Evolutionary conservation across 2,797 vertebrate genomes (phyloP).

Genomic region (Poeciliopsis presidionis): DNA sequence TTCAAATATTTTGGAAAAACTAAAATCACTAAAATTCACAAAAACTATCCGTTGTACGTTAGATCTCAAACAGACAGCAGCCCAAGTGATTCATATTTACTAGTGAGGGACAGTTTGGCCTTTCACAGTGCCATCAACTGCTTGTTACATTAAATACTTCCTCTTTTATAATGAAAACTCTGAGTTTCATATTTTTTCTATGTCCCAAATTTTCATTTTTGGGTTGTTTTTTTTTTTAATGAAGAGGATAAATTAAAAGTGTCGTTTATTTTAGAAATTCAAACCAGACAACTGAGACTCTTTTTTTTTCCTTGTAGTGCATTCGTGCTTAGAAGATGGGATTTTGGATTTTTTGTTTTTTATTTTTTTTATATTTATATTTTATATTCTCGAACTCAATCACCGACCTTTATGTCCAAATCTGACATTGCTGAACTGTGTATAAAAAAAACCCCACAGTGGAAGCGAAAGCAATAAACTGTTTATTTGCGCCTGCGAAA

Average conservation of each 20-base stretch:
- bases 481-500: not conserved
- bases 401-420: not conserved
- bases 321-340: not conserved
- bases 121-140: constrained; percentile 22
- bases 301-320: not conserved
- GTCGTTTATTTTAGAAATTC: not conserved
- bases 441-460: not conserved
- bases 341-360: not conserved
- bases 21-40: not conserved
- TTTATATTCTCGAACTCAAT: not conserved
- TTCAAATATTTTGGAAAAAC: not conserved
- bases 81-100: constrained; percentile 25
- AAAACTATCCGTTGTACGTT: not conserved
- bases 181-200: not conserved
- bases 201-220: not conserved
- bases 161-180: constrained; percentile 11
- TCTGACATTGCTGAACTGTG: not conserved
- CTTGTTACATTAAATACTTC: constrained; percentile 7
- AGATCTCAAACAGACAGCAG: constrained; percentile 25
- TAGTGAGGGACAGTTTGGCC: constrained; percentile 33
- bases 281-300: not conserved
- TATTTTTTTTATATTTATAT: too few relatives aligned
- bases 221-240: too few relatives aligned
- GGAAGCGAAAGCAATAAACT: not conserved
- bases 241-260: not conserved